phyloP scores from a whole-genome alignment of 1,140 invertebrate species.

The Diploscapter pachys region DNA sequence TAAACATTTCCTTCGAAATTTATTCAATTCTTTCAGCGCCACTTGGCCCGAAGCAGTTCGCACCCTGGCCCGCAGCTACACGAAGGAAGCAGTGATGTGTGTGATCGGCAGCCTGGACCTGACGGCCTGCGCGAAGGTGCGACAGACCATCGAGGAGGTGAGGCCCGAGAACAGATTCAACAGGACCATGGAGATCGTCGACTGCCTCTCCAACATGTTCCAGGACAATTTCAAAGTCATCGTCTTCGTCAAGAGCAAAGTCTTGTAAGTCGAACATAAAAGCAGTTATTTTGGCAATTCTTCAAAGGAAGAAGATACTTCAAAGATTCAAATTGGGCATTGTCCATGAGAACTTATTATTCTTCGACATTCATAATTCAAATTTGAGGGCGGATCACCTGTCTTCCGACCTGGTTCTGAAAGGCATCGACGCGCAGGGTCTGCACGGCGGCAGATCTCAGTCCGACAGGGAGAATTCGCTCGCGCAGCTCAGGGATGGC shows the following conservation, averaged over 20 bases:
- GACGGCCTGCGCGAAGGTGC: slow-evolving; percentile 48
- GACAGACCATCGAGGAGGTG: slow-evolving; percentile 22
- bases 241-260: slow-evolving; percentile 29
- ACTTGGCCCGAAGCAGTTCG: slow-evolving; percentile 65
- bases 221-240: slow-evolving; percentile 30
- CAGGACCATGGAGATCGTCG: slow-evolving; percentile 22
- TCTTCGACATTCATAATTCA: background rate
- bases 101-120: slow-evolving; percentile 86
- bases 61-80: slow-evolving; percentile 79
- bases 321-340: background rate
- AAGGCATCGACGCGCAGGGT: slow-evolving; percentile 32
- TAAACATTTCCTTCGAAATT: background rate
- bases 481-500: slow-evolving; percentile 71
- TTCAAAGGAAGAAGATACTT: too few relatives aligned
- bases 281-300: too few relatives aligned
- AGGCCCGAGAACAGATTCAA: slow-evolving; percentile 19
- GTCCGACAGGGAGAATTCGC: slow-evolving; percentile 21
- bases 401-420: slow-evolving; percentile 28
- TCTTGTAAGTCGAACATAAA: slow-evolving; percentile 11
- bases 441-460: slow-evolving; percentile 32
- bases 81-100: slow-evolving; percentile 81
- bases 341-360: background rate
- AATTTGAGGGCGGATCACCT: slow-evolving; percentile 30
- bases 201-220: slow-evolving; percentile 8
- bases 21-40: slow-evolving; percentile 61